Evolutionary conservation across 2,797 vertebrate genomes (phyloP).

Genomic region (Sebastes nivosus): DNA sequence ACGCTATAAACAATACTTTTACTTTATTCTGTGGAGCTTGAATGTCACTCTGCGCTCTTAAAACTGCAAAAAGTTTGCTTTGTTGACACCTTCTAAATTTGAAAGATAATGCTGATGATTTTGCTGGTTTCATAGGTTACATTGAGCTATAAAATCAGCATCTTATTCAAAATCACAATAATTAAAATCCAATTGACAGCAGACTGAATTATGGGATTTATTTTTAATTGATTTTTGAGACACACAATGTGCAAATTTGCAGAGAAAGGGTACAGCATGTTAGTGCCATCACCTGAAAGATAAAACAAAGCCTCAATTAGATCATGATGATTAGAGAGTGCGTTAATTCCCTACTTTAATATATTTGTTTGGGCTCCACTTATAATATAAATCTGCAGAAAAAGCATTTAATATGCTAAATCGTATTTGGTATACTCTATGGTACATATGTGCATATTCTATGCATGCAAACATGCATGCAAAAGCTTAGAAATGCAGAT

Average conservation of each 20-base stretch:
- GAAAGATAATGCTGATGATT: background rate
- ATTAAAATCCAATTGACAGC: background rate
- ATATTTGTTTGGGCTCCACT: background rate
- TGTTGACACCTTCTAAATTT: background rate
- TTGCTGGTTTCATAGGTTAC: background rate
- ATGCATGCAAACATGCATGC: slow-evolving; percentile 10
- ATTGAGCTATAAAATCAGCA: background rate
- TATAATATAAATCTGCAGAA: background rate
- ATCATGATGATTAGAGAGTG: background rate
- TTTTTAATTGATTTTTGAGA: background rate
- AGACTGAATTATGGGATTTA: background rate
- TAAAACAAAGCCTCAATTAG: slow-evolving; percentile 1
- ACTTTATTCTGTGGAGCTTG: background rate
- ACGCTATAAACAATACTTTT: background rate
- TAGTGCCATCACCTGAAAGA: background rate
- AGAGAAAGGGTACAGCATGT: background rate
- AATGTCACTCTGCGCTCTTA: background rate
- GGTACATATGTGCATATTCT: background rate
- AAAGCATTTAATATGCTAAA: slow-evolving; percentile 6
- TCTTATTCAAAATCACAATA: background rate
- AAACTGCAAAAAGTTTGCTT: background rate
- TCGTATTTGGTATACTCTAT: background rate
- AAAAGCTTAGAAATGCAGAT: background rate
- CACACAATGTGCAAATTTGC: background rate
- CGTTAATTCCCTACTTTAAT: background rate